These are phyloP conservation scores for Rhagonycha lutea DNA, from an alignment of 2,888 invertebrate species.

Conservation along the genomic window DNA sequence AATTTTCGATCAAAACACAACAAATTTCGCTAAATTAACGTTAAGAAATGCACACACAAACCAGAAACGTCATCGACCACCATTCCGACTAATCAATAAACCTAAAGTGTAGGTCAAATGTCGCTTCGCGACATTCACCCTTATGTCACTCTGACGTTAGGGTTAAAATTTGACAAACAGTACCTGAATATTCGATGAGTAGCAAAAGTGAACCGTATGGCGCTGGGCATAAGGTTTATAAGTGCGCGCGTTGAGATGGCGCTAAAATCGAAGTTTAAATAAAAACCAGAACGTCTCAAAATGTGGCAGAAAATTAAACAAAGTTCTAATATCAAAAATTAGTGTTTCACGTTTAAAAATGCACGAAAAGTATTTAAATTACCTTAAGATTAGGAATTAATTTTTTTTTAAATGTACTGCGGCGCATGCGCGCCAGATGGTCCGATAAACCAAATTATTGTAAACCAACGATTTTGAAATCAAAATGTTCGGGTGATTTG, in stretches of 20 bases:
- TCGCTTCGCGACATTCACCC: neutral
- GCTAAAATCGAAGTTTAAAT: neutral
- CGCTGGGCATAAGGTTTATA: neutral
- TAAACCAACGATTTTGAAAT: neutral
- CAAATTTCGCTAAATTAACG: neutral
- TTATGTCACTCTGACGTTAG: neutral
- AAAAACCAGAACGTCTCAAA: neutral
- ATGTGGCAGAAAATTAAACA: neutral
- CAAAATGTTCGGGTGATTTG: neutral
- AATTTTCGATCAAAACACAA: neutral
- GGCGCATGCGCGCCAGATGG: neutral
- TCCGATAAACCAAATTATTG: neutral
- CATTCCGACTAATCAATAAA: constrained; percentile 12
- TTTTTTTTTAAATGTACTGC: neutral
- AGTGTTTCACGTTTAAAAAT: neutral
- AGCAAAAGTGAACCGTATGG: neutral
- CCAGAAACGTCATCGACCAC: constrained; percentile 17
- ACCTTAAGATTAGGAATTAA: neutral
- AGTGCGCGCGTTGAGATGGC: neutral
- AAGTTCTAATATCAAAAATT: neutral
- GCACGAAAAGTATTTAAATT: neutral
- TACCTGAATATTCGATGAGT: neutral
- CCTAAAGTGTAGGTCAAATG: constrained; percentile 10
- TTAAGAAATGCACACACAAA: neutral
- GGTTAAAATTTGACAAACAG: neutral